Conservation (phyloP, 2,888 invertebrate genomes). For the Ormyrus pomaceus region DNA sequence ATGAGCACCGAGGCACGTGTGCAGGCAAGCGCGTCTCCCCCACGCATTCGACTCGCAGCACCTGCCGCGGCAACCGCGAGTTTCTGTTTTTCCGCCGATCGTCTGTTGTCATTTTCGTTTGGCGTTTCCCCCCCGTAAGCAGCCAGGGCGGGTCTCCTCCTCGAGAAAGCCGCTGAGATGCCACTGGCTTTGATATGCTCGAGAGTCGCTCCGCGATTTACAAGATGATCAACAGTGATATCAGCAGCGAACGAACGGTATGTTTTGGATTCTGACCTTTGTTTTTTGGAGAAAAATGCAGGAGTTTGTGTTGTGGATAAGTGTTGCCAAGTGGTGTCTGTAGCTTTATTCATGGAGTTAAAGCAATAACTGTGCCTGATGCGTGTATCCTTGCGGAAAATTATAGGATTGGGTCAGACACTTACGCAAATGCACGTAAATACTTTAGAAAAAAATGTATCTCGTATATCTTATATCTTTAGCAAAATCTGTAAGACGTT, state of each 20-base stretch:
- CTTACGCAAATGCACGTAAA: not conserved
- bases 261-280: not conserved
- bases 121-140: not conserved
- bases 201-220: slow-evolving; percentile 74
- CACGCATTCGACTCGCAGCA: slow-evolving; percentile 57
- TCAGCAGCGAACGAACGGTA: slow-evolving; percentile 75
- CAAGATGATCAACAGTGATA: slow-evolving; percentile 74
- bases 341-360: too few species aligned
- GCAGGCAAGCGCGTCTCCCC: slow-evolving; percentile 35
- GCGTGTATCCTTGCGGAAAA: slow-evolving; percentile 29
- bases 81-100: not conserved
- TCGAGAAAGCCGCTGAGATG: too few species aligned
- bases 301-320: too few species aligned
- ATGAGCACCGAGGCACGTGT: not conserved
- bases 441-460: not conserved
- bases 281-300: too few species aligned
- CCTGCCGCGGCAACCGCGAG: slow-evolving; percentile 70
- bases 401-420: not conserved
- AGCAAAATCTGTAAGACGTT: too few species aligned
- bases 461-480: too few species aligned
- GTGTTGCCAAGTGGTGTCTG: too few species aligned
- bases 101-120: not conserved
- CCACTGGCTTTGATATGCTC: slow-evolving; percentile 64
- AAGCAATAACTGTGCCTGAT: too few species aligned
- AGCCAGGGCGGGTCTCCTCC: too few species aligned